These are phyloP conservation scores for Hystrix brachyura DNA, from an alignment of 2,113 vertebrate genomes.

Conservation along the genomic window DNA sequence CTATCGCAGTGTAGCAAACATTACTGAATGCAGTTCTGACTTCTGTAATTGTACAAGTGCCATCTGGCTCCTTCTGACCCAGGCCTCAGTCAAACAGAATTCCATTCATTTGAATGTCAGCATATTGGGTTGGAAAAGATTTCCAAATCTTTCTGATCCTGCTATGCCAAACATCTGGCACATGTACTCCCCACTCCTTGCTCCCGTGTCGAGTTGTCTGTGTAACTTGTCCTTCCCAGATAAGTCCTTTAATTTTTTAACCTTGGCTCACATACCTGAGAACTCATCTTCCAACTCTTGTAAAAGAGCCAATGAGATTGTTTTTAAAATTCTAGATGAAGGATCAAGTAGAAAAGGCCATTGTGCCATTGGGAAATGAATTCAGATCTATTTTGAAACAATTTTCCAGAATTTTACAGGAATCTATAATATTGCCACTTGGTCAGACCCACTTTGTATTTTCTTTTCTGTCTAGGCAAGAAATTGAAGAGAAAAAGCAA, in stretches of 20 bases:
- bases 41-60: not conserved
- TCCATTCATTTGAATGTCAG: conserved; percentile 36
- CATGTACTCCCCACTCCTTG: not conserved
- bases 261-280: conserved; percentile 10
- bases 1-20: not conserved
- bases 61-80: not conserved
- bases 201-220: not conserved
- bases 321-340: conserved; percentile 53
- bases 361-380: conserved; percentile 60
- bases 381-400: conserved; percentile 70
- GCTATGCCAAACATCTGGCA: conserved; percentile 41
- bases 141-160: not conserved
- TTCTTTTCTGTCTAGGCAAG: conserved; percentile 74
- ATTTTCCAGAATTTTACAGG: conserved; percentile 72
- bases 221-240: conserved; percentile 17
- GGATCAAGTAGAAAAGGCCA: conserved; percentile 52
- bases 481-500: conserved; percentile 66
- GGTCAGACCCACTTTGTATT: conserved; percentile 54
- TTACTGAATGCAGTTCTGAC: not conserved
- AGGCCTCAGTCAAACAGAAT: conserved; percentile 22
- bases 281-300: not conserved
- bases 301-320: conserved; percentile 10
- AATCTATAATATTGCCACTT: conserved; percentile 69
- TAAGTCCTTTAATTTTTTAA: conserved; percentile 35
- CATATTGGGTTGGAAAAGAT: not conserved